phyloP scores from a whole-genome alignment of 2,113 vertebrate species.

The Pimephales promelas region DNA sequence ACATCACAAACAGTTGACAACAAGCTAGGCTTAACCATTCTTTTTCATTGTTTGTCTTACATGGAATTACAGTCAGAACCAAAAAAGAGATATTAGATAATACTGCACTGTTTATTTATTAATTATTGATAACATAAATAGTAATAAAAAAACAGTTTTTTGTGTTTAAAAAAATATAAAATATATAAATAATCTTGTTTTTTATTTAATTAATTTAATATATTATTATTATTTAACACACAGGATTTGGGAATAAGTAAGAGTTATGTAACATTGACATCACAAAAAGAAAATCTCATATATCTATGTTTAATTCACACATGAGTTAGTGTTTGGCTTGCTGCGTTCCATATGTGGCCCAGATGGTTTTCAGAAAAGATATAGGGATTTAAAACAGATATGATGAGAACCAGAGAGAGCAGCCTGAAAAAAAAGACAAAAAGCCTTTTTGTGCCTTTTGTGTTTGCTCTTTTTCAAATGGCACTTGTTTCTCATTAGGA shows the following conservation, averaged over 20 bases:
- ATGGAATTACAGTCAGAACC: neutral
- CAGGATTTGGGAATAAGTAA: neutral
- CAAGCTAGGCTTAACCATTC: neutral
- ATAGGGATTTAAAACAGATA: slow-evolving; percentile 3
- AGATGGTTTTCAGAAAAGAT: slow-evolving; percentile 34
- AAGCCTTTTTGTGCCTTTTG: slow-evolving; percentile 22
- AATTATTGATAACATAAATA: no score
- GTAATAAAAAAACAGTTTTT: no score
- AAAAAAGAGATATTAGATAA: neutral
- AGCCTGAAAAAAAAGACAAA: neutral
- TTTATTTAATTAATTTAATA: no score
- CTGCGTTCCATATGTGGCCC: neutral
- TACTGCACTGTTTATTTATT: no score
- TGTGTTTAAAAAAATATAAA: no score
- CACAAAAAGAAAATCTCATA: neutral
- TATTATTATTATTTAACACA: neutral
- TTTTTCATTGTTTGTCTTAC: neutral
- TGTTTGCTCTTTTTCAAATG: slow-evolving; percentile 20
- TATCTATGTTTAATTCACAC: neutral
- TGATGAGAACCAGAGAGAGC: slow-evolving; percentile 19
- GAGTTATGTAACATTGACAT: neutral
- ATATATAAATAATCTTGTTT: no score
- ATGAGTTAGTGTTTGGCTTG: slow-evolving; percentile 3
- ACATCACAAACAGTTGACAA: neutral
- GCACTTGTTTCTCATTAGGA: slow-evolving; percentile 22